These are phyloP conservation scores for Panthera leo DNA, from an alignment of 2,113 vertebrate genomes.

Conservation along the genomic window DNA sequence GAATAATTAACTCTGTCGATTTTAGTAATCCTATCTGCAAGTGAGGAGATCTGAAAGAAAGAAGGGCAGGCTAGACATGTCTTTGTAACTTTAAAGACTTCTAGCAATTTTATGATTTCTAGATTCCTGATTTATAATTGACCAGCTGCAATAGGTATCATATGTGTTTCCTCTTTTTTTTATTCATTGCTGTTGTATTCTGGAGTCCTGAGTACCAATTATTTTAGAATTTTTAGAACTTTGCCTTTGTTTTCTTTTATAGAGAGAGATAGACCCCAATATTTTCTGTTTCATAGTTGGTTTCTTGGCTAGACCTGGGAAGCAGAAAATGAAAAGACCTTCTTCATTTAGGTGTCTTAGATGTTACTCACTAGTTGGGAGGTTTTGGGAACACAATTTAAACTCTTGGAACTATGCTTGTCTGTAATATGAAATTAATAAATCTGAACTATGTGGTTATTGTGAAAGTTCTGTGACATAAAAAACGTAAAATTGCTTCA, in stretches of 20 bases:
- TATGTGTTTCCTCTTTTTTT: background rate
- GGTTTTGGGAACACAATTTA: background rate
- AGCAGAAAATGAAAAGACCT: background rate
- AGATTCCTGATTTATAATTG: background rate
- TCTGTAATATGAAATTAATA: background rate
- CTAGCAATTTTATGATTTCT: background rate
- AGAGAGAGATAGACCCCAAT: rapidly evolving
- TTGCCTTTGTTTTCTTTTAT: background rate
- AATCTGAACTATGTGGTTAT: background rate
- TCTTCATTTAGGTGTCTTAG: background rate
- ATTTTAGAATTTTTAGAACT: background rate
- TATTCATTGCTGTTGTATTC: background rate
- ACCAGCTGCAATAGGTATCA: rapidly evolving
- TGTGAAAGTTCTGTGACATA: background rate
- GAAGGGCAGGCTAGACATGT: background rate
- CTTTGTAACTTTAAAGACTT: background rate
- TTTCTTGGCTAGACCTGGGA: background rate
- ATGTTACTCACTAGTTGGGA: too few relatives aligned
- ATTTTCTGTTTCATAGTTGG: background rate
- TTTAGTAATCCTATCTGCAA: background rate
- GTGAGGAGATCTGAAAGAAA: background rate
- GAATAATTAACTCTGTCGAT: background rate
- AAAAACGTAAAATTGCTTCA: background rate
- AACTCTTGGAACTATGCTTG: background rate
- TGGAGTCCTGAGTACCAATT: rapidly evolving